Conservation (phyloP, 2,888 invertebrate genomes). For the Chrysomela aeneicollis region DNA sequence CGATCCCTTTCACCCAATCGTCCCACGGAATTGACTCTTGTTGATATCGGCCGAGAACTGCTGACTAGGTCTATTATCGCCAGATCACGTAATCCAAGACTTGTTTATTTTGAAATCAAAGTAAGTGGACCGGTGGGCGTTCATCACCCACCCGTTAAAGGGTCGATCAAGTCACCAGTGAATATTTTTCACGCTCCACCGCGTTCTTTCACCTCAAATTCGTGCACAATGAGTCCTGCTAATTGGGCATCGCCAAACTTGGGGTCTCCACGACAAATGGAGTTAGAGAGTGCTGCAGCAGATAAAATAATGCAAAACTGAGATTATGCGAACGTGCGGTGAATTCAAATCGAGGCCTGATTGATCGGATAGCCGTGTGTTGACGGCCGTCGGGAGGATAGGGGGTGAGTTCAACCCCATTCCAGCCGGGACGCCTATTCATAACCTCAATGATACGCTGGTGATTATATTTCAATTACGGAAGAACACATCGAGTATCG, state of each 20-base stretch:
- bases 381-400: slow-evolving; percentile 44
- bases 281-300: slow-evolving; percentile 54
- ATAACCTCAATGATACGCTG: slow-evolving; percentile 34
- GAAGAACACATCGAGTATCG: not conserved
- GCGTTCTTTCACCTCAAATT: slow-evolving; percentile 15
- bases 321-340: slow-evolving; percentile 62
- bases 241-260: slow-evolving; percentile 16
- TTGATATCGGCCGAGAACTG: too few species aligned
- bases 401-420: slow-evolving; percentile 33
- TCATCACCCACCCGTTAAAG: not conserved
- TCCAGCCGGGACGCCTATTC: slow-evolving; percentile 34
- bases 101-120: not conserved
- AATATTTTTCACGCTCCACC: slow-evolving; percentile 14
- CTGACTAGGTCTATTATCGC: not conserved
- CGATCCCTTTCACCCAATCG: too few species aligned
- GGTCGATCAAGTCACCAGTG: not conserved
- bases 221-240: slow-evolving; percentile 7
- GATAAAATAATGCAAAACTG: slow-evolving; percentile 62
- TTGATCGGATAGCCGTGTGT: slow-evolving; percentile 52
- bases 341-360: slow-evolving; percentile 58
- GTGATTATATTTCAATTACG: slow-evolving; percentile 30
- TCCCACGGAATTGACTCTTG: not conserved
- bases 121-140: not conserved
- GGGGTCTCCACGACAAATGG: slow-evolving; percentile 12
- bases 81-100: not conserved